Base-by-base conservation (phyloP, 2,888 invertebrate species). In the Parnassius glacialis region DNA sequence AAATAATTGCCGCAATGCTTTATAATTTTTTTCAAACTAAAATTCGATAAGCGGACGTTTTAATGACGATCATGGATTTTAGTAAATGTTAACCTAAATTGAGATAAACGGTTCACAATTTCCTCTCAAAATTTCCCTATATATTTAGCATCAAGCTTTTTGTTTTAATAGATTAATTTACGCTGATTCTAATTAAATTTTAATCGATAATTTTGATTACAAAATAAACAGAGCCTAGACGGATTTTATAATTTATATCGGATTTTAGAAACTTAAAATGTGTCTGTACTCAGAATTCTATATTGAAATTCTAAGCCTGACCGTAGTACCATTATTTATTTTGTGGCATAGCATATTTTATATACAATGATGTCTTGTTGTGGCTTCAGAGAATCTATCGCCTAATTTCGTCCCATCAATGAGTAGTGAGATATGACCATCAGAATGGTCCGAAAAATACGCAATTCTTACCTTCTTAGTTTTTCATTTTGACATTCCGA, bases 121-220 rank as follows among this genome's bases (percentile, higher is more conserved):
- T 56, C 12, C 51, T 44, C 45, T 45, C 56, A 47, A 47, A 52
- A 52, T 57, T 57, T 57, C 12, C 47, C 57, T 45, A 57, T 57
- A 47, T 48, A 61, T 57, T 57, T 57, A 16, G 57, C 52, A 41
- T 47, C 20, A 45, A 61, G 53, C 52, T 10, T 7, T 58, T 43
- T n/a, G 20, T 16, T 25, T 2, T 43, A 50, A 50, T 20, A 52
- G 52, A 52, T 61, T 52, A 61, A 61, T 61, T 57, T 57, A 57
- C 61, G 34, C 10, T 47, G 61, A 52, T 52, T 57, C 48, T 61
- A 61, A 61, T 61, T 57, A 61, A 52, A 61, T 51, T 57, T 57
- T 57, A 43, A 57, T 52, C 45, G 52, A 43, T 52, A 57, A 52
- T 61, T 52, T 61, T 61, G 61, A 61, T 61, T 52, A 61, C 42